These are phyloP conservation scores for Druon quercuslanigerum DNA, from an alignment of 1,140 invertebrate species.

Conservation along the genomic window DNA sequence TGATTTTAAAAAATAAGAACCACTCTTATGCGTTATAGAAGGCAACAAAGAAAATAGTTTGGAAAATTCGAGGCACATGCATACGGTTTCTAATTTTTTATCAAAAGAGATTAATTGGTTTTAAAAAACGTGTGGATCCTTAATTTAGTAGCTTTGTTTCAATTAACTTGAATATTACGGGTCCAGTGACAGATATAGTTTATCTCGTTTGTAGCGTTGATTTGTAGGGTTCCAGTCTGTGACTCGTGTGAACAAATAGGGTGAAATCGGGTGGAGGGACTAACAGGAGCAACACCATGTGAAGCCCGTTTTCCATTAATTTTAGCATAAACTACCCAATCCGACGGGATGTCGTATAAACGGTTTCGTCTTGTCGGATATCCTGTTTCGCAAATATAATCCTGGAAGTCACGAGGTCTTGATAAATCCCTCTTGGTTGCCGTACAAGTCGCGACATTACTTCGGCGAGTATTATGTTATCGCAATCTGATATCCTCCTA, in stretches of 20 bases:
- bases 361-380: conserved; percentile 9
- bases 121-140: no score
- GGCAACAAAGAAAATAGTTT: no score
- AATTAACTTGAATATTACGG: conserved; percentile 10
- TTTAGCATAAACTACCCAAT: background rate
- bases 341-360: background rate
- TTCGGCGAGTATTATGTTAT: background rate
- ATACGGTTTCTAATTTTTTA: no score
- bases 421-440: background rate
- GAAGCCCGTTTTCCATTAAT: conserved; percentile 22
- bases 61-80: no score
- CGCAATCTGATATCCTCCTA: background rate
- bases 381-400: conserved; percentile 20
- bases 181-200: background rate
- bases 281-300: conserved; percentile 1
- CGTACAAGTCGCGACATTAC: background rate
- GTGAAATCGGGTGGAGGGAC: conserved; percentile 2
- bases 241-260: conserved; percentile 16
- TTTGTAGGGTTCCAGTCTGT: background rate
- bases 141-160: background rate
- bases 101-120: no score
- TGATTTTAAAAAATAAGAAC: no score
- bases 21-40: no score
- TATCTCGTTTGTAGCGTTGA: background rate
- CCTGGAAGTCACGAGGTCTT: conserved; percentile 27